Percentiles rank a stretch among this genome's conserved stretches.
Conservation (phyloP, 2,888 invertebrate genomes). For the Yponomeuta malinellus region DNA sequence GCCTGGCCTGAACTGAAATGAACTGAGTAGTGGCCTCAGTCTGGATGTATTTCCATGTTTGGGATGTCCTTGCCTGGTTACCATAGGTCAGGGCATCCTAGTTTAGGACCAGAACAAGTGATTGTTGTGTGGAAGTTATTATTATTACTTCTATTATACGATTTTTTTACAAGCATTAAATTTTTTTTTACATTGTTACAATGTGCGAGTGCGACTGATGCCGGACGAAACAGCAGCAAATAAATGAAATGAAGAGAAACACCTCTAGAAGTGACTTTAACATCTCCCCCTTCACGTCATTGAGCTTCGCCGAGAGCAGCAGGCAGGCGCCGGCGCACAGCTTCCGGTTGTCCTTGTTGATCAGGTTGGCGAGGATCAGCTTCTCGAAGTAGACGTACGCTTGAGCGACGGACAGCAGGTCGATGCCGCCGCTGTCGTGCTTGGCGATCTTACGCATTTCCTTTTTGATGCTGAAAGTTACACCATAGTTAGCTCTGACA, state of each 20-base stretch:
- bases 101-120: too few relatives aligned
- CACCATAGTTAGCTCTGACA: background rate
- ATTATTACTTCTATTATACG: too few relatives aligned
- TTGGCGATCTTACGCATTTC: slow-evolving; percentile 96
- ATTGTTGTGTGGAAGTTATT: too few relatives aligned
- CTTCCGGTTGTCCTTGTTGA: slow-evolving; percentile 97
- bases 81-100: too few relatives aligned
- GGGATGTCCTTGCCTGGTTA: too few relatives aligned
- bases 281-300: slow-evolving; percentile 95
- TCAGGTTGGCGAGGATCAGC: slow-evolving; percentile 91
- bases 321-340: slow-evolving; percentile 96
- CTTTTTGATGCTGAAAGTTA: slow-evolving; percentile 85
- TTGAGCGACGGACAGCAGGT: slow-evolving; percentile 94
- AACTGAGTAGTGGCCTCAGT: too few relatives aligned
- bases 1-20: too few relatives aligned
- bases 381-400: slow-evolving; percentile 99
- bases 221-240: too few relatives aligned
- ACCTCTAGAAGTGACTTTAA: slow-evolving; percentile 93
- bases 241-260: slow-evolving; percentile 20
- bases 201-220: too few relatives aligned
- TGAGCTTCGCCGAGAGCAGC: slow-evolving; percentile 95
- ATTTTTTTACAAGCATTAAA: too few relatives aligned
- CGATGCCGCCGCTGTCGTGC: slow-evolving; percentile 85
- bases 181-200: too few relatives aligned
- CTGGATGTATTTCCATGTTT: too few relatives aligned